Evolutionary conservation across 2,888 invertebrate genomes (phyloP).

Genomic region (Agrotis clavis): DNA sequence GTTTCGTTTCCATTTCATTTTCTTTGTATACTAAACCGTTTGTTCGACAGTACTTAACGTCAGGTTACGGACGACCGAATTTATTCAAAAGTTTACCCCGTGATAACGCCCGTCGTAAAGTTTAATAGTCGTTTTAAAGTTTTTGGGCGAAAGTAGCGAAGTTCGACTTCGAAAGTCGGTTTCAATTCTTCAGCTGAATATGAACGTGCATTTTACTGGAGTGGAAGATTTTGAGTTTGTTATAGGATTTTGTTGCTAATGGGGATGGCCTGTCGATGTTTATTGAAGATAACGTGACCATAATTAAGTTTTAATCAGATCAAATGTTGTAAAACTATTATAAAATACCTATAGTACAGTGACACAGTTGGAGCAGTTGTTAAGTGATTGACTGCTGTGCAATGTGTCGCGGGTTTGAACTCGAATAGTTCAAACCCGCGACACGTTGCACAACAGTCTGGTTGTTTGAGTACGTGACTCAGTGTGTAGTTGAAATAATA

Average conservation of each 20-base stretch:
- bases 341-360: too few species aligned
- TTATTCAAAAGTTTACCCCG: slow-evolving; percentile 87
- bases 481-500: too few species aligned
- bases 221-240: neutral
- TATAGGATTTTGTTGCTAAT: neutral
- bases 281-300: too few species aligned
- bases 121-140: slow-evolving; percentile 83
- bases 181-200: slow-evolving; percentile 53
- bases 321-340: too few species aligned
- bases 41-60: slow-evolving; percentile 74
- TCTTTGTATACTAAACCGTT: neutral
- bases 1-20: too few species aligned
- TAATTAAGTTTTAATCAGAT: too few species aligned
- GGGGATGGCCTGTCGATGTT: neutral
- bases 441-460: too few species aligned
- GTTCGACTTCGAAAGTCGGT: slow-evolving; percentile 39
- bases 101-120: slow-evolving; percentile 71
- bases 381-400: too few species aligned
- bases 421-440: too few species aligned
- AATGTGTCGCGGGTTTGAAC: too few species aligned
- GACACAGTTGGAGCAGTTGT: too few species aligned
- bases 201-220: slow-evolving; percentile 31
- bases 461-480: too few species aligned
- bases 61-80: slow-evolving; percentile 83
- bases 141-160: slow-evolving; percentile 67